A percentile compares a stretch with the other conserved stretches of the same genome.
Evolutionary conservation across 2,888 invertebrate genomes (phyloP).

Genomic region (Caenorhabditis parvicauda): DNA sequence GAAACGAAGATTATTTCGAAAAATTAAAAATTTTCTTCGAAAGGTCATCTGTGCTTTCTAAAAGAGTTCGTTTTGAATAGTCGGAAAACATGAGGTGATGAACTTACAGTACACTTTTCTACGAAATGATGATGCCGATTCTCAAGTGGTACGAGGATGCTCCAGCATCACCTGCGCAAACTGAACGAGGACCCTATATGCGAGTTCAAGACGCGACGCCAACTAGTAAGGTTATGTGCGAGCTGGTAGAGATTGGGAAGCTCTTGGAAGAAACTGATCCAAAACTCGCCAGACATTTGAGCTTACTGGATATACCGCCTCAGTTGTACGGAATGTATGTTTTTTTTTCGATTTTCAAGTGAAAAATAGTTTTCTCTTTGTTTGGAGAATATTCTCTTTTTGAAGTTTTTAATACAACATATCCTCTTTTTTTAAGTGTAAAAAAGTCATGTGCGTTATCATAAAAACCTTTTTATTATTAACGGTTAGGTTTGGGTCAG

Average conservation of each 20-base stretch:
- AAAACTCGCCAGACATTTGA: slow-evolving; percentile 72
- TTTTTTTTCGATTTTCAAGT: too few relatives aligned
- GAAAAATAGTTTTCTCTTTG: too few relatives aligned
- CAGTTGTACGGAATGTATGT: slow-evolving; percentile 81
- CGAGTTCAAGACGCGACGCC: slow-evolving; percentile 34
- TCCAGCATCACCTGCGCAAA: not conserved
- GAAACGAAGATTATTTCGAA: too few relatives aligned
- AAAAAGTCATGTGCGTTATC: slow-evolving; percentile 2
- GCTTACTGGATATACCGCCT: slow-evolving; percentile 76
- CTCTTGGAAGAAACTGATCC: slow-evolving; percentile 72
- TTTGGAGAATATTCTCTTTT: slow-evolving; percentile 2
- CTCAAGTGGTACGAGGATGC: slow-evolving; percentile 40
- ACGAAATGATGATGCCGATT: slow-evolving; percentile 42
- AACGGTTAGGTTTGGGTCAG: too few relatives aligned
- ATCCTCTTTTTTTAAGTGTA: too few relatives aligned
- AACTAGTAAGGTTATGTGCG: slow-evolving; percentile 39
- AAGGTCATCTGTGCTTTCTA: too few relatives aligned
- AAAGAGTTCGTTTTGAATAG: too few relatives aligned
- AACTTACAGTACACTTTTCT: slow-evolving; percentile 32
- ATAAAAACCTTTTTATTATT: slow-evolving; percentile 7
- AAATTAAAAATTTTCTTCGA: not conserved
- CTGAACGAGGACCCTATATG: slow-evolving; percentile 15
- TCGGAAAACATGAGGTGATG: too few relatives aligned
- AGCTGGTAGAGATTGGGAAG: slow-evolving; percentile 65
- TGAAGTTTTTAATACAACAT: slow-evolving; percentile 5